A percentile compares a stretch with the other conserved stretches of the same genome.
Evolutionary conservation across 2,113 vertebrate species (phyloP).

Genomic region (Anguilla rostrata): DNA sequence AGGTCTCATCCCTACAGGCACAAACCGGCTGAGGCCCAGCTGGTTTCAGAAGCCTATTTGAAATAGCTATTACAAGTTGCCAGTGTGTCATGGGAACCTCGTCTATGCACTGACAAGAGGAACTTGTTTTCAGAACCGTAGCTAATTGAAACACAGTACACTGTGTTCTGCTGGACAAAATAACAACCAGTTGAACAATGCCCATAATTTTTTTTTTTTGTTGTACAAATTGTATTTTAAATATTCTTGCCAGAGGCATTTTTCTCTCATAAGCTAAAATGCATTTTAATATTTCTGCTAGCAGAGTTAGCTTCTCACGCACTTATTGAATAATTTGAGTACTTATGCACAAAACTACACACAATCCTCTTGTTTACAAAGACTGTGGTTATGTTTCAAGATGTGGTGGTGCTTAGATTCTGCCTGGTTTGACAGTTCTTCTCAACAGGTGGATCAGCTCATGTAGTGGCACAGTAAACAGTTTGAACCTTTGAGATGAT

Average conservation of each 20-base stretch:
- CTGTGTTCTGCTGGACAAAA: background rate
- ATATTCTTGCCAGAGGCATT: background rate
- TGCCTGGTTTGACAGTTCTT: background rate
- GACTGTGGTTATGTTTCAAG: background rate
- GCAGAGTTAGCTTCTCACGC: background rate
- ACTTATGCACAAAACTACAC: background rate
- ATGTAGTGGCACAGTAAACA: background rate
- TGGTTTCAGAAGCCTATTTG: constrained; percentile 8
- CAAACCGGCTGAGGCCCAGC: background rate
- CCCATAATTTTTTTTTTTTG: background rate
- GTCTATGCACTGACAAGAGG: background rate
- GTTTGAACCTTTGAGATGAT: background rate
- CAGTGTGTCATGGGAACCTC: background rate
- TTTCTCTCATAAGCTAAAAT: background rate
- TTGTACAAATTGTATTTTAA: background rate
- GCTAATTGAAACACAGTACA: background rate
- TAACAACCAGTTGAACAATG: background rate
- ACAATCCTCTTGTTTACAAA: background rate
- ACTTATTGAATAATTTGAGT: background rate
- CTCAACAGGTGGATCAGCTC: background rate
- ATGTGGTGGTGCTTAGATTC: background rate
- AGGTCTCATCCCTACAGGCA: background rate
- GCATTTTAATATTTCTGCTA: background rate
- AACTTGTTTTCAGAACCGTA: background rate
- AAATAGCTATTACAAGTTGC: constrained; percentile 1